Evolutionary conservation across 1,140 invertebrate genomes (phyloP).

Genomic region (Polypedilum vanderplanki): DNA sequence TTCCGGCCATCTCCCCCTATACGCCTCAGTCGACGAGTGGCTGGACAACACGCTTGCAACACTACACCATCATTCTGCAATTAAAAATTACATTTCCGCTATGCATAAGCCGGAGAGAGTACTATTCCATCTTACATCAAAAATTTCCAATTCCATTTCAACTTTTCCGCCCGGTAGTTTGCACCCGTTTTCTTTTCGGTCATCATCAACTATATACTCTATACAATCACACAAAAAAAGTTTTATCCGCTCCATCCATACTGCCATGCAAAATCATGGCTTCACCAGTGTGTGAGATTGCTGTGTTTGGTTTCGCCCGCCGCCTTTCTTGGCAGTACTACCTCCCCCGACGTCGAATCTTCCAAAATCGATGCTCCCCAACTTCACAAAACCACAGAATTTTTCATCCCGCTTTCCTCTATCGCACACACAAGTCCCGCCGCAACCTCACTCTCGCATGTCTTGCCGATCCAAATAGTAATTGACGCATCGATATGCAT

Average conservation of each 20-base stretch:
- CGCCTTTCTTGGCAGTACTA: no score
- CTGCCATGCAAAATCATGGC: not conserved
- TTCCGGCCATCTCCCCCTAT: no score
- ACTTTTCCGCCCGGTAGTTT: not conserved
- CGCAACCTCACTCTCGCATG: not conserved
- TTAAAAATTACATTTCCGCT: conserved; percentile 25
- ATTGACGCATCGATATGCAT: no score
- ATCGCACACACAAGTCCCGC: no score
- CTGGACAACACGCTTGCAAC: conserved; percentile 1
- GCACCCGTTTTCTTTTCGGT: no score
- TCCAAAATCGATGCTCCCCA: not conserved
- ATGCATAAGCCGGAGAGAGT: not conserved
- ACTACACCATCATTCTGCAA: conserved; percentile 15
- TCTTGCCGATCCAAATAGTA: no score
- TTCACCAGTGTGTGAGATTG: conserved; percentile 1
- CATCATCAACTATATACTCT: not conserved
- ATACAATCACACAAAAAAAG: no score
- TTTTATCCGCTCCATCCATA: not conserved
- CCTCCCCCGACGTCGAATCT: not conserved
- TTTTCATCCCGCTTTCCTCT: not conserved
- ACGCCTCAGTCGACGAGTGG: not conserved
- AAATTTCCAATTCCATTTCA: conserved; percentile 12
- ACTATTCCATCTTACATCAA: not conserved
- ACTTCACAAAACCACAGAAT: no score
- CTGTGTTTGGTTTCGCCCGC: not conserved